phyloP scores from a whole-genome alignment of 2,113 vertebrate genomes.

The Cyphomyrus plagiostoma region DNA sequence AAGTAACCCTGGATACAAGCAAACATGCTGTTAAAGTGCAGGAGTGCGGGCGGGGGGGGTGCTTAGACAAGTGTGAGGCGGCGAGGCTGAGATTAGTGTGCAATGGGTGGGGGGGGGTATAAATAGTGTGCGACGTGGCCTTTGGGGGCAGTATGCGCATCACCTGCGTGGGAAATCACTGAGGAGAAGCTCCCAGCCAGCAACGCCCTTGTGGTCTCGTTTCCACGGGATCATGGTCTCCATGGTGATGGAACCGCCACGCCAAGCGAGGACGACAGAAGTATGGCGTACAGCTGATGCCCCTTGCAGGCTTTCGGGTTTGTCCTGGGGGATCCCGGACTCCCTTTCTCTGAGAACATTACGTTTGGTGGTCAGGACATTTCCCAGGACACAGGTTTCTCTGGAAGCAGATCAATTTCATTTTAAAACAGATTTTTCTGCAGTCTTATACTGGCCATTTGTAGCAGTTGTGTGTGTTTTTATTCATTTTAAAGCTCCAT shows the following conservation, averaged over 20 bases:
- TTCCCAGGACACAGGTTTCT: neutral
- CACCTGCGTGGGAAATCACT: constrained; percentile 41
- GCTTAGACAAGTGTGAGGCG: neutral
- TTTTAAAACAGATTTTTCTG: neutral
- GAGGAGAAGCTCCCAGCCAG: constrained; percentile 46
- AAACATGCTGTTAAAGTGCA: neutral
- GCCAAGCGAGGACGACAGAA: constrained; percentile 52
- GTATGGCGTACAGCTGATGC: constrained; percentile 40
- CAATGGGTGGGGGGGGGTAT: neutral
- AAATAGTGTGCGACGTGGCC: neutral
- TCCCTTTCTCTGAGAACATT: neutral
- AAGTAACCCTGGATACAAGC: neutral
- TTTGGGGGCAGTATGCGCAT: constrained; percentile 32
- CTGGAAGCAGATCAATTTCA: neutral
- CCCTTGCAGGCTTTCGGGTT: neutral
- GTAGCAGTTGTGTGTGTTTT: neutral
- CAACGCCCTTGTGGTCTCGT: constrained; percentile 55
- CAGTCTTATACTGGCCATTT: neutral
- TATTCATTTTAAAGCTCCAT: neutral
- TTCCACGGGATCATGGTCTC: constrained; percentile 57
- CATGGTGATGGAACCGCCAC: constrained; percentile 46
- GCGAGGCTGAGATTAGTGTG: neutral
- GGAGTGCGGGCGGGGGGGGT: neutral
- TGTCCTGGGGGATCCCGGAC: neutral
- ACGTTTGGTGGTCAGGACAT: neutral